Conservation (phyloP, 1,140 invertebrate genomes). For the Manduca sexta region DNA sequence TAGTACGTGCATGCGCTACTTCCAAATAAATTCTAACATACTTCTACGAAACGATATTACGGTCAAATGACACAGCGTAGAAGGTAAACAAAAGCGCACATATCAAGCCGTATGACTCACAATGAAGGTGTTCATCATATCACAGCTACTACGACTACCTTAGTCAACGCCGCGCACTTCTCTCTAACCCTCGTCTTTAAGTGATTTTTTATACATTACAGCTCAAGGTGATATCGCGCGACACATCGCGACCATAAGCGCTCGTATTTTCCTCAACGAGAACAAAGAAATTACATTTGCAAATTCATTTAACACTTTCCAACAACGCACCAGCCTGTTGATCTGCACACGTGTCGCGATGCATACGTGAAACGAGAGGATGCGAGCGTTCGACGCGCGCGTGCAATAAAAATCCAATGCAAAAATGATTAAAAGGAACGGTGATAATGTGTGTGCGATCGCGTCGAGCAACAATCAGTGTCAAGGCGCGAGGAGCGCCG, state of each 20-base stretch:
- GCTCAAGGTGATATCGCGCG: slow-evolving; percentile 40
- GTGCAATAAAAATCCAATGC: slow-evolving; percentile 61
- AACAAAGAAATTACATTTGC: slow-evolving; percentile 61
- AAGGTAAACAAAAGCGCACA: slow-evolving; percentile 67
- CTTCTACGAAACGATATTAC: slow-evolving; percentile 39
- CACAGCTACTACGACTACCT: slow-evolving; percentile 42
- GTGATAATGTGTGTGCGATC: slow-evolving; percentile 71
- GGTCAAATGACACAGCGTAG: slow-evolving; percentile 31
- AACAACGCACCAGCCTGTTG: slow-evolving; percentile 53
- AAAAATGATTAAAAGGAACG: slow-evolving; percentile 72
- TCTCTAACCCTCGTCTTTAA: background rate
- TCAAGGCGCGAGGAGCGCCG: slow-evolving; percentile 58
- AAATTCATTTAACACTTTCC: slow-evolving; percentile 45
- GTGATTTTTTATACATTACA: slow-evolving; percentile 1
- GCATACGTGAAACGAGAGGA: slow-evolving; percentile 57
- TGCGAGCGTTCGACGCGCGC: slow-evolving; percentile 50
- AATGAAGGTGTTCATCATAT: slow-evolving; percentile 68
- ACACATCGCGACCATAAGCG: slow-evolving; percentile 33
- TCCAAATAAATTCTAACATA: slow-evolving; percentile 33
- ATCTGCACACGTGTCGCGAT: slow-evolving; percentile 47
- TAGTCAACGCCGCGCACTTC: slow-evolving; percentile 7
- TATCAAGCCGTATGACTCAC: slow-evolving; percentile 66
- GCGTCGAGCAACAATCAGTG: slow-evolving; percentile 69
- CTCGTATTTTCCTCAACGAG: slow-evolving; percentile 59
- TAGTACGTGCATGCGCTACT: slow-evolving; percentile 33